Conservation (phyloP, 2,888 invertebrate species). For the Therioaphis trifolii region DNA sequence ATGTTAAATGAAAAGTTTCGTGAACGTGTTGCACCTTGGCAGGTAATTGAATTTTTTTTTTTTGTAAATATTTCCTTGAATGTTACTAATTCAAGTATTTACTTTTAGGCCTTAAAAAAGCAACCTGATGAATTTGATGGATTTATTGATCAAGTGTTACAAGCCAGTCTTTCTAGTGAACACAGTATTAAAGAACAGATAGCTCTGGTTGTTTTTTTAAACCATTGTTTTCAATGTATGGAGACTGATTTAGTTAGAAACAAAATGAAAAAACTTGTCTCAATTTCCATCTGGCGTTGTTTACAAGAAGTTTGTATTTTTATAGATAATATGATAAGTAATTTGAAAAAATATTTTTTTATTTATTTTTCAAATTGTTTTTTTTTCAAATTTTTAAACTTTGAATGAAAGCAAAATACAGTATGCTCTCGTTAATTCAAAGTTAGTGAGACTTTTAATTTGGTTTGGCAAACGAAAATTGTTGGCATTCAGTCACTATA, state of each 20-base stretch:
- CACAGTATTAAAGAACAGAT: constrained; percentile 78
- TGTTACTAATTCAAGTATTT: not conserved
- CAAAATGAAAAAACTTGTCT: constrained; percentile 83
- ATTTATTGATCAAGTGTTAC: constrained; percentile 85
- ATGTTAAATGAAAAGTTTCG: constrained; percentile 99
- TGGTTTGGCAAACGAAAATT: too few relatives aligned
- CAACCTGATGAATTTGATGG: constrained; percentile 81
- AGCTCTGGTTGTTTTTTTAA: constrained; percentile 88
- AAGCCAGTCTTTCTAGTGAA: constrained; percentile 73
- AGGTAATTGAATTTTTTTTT: constrained; percentile 71
- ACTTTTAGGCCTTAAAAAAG: constrained; percentile 79
- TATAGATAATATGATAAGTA: not conserved
- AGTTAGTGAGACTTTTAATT: too few relatives aligned
- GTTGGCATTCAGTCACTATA: too few relatives aligned
- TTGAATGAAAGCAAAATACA: too few relatives aligned
- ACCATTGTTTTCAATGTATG: constrained; percentile 97
- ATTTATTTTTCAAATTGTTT: constrained; percentile 34
- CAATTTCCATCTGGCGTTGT: constrained; percentile 92
- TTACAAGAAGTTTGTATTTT: constrained; percentile 77
- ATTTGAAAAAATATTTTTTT: constrained; percentile 8
- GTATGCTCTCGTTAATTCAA: too few relatives aligned
- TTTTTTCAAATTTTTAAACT: too few relatives aligned
- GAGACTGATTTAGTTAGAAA: constrained; percentile 93
- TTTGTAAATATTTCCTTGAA: constrained; percentile 11
- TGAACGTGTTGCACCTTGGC: constrained; percentile 96